phyloP scores from a whole-genome alignment of 2,797 vertebrate species.

The Hozukius guyotensis region DNA sequence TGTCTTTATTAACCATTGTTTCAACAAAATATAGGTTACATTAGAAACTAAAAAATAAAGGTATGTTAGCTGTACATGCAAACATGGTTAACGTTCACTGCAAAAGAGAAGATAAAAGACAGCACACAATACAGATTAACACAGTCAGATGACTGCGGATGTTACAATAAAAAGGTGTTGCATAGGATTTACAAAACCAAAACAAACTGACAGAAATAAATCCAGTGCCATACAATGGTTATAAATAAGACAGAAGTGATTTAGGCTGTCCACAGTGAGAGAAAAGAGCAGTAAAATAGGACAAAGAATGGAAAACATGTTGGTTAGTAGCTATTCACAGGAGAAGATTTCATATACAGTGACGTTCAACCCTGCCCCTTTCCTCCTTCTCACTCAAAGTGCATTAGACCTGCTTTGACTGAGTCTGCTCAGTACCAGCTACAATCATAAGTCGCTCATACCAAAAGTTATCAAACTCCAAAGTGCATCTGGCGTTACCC shows the following conservation, averaged over 20 bases:
- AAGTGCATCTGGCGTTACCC: constrained; percentile 14
- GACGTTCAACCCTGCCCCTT: constrained; percentile 13
- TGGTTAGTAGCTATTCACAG: constrained; percentile 55
- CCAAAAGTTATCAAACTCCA: constrained; percentile 32
- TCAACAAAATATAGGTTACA: constrained; percentile 76
- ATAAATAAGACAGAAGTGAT: constrained; percentile 39
- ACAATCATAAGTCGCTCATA: constrained; percentile 72
- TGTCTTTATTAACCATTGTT: constrained; percentile 76
- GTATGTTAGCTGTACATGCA: constrained; percentile 67
- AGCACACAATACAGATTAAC: constrained; percentile 46
- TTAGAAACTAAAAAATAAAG: constrained; percentile 69
- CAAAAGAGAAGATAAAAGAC: constrained; percentile 19
- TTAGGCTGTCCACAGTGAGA: constrained; percentile 41
- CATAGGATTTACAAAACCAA: constrained; percentile 68
- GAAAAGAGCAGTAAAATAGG: constrained; percentile 26
- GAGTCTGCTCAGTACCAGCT: constrained; percentile 40
- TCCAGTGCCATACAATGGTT: constrained; percentile 14
- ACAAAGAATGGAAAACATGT: constrained; percentile 38
- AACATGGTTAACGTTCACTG: constrained; percentile 53
- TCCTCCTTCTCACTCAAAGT: constrained; percentile 43
- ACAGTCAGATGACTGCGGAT: constrained; percentile 37
- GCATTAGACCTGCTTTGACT: constrained; percentile 42
- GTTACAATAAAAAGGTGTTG: constrained; percentile 52
- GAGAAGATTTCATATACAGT: constrained; percentile 43
- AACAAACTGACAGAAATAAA: neutral